These are phyloP conservation scores for Drosophila borborema DNA, from an alignment of 2,888 invertebrate species.

Conservation along the genomic window DNA sequence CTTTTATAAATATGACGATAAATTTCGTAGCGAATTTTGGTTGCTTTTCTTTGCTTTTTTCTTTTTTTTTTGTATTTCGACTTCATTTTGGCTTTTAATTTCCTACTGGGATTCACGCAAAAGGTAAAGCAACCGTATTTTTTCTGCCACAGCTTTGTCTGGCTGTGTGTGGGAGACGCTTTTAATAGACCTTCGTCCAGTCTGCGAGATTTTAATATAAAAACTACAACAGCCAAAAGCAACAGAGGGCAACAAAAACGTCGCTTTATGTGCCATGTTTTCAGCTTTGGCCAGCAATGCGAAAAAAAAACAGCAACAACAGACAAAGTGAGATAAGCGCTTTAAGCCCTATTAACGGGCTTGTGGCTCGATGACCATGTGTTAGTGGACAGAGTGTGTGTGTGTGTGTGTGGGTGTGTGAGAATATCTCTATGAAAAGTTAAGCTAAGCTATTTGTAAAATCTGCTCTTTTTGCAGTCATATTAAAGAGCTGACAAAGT, in stretches of 20 bases:
- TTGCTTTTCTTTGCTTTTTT: conserved; percentile 1
- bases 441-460: conserved; percentile 45
- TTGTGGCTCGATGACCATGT: conserved; percentile 42
- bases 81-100: conserved; percentile 80
- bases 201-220: conserved; percentile 76
- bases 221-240: conserved; percentile 64
- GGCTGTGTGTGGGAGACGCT: conserved; percentile 43
- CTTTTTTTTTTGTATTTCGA: conserved; percentile 46
- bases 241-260: conserved; percentile 47
- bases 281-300: conserved; percentile 34
- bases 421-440: conserved; percentile 25
- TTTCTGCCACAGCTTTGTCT: conserved; percentile 40
- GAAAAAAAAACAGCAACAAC: conserved; percentile 7
- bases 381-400: conserved; percentile 5
- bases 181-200: conserved; percentile 73
- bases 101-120: conserved; percentile 78
- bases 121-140: conserved; percentile 52
- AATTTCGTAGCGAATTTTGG: conserved; percentile 52
- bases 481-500: conserved; percentile 32
- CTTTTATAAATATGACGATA: conserved; percentile 76
- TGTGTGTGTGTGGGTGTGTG: conserved; percentile 1
- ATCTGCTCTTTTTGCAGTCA: background rate
- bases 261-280: conserved; percentile 60
- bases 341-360: conserved; percentile 72
- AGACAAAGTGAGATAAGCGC: conserved; percentile 71